Evolutionary conservation across 2,797 vertebrate species (phyloP), one percentile per base, ranked within the genome.

Genomic region (Vipera latastei): DNA sequence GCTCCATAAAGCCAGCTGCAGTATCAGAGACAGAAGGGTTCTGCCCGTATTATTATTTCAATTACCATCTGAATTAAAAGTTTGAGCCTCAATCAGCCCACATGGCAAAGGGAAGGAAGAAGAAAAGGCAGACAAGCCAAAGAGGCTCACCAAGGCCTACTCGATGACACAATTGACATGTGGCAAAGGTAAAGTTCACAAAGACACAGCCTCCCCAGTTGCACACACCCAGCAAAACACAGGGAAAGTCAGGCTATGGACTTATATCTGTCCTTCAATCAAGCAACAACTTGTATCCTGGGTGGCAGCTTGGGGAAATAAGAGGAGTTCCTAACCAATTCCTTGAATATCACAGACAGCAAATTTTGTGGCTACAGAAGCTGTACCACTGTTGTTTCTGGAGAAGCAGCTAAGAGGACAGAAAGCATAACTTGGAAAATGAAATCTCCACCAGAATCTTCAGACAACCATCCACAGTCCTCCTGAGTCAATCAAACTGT

Each of bases 41-140:
- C 97, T 97, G 97, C 98, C 97, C 96, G 96, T 98, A 97, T 98
- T 98, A 98, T 98, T 98, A 98, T 98, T 98, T 96, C 97, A 98
- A 98, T 98, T 98, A 98, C 97, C 98, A 98, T 98, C 97, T 98
- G 98, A 98, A 98, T 98, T 98, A 98, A 98, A 98, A 98, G 98
- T 98, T 98, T 97, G 97, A 98, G 97, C 97, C 97, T 97, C 94
- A 97, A 97, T 97, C 97, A 98, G 93, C 97, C 97, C 98, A 98
- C 97, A 97, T 97, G 96, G 95, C 96, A 93, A 98, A 92, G 97
- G 96, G 97, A 98, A 97, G 96, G 95, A 96, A 94, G 94, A 95
- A 97, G 96, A 96, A 96, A 96, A 96, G 92, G 94, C 96, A 95
- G 95, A 97, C 97, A 96, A 96, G 97, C 96, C 95, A 96, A 96